Evolutionary conservation across 2,888 invertebrate species (phyloP).

Genomic region (Drosophila peninsularis): DNA sequence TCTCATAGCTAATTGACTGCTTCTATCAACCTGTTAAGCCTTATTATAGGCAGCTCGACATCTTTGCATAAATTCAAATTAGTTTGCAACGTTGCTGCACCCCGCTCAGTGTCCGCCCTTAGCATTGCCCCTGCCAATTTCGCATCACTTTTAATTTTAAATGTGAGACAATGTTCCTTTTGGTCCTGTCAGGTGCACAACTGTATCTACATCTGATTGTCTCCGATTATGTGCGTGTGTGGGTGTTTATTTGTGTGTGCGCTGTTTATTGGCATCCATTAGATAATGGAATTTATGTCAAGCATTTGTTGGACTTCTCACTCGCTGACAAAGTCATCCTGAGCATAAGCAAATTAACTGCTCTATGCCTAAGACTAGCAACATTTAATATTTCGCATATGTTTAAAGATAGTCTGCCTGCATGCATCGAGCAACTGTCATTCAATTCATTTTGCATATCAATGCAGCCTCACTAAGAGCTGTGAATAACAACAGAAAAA

Average conservation of each 20-base stretch:
- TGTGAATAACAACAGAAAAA: constrained; percentile 8
- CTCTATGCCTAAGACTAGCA: constrained; percentile 6
- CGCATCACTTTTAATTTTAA: constrained; percentile 76
- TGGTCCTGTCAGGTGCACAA: constrained; percentile 65
- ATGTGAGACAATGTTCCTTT: constrained; percentile 62
- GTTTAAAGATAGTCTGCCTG: constrained; percentile 2
- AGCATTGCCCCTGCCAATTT: constrained; percentile 2
- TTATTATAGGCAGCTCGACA: constrained; percentile 34
- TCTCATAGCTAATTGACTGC: constrained; percentile 15
- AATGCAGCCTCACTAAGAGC: constrained; percentile 31
- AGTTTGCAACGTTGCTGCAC: constrained; percentile 46
- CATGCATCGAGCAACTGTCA: constrained; percentile 44
- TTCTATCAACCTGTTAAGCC: background rate
- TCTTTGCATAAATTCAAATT: constrained; percentile 75
- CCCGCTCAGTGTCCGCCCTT: background rate
- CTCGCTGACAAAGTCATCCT: constrained; percentile 16
- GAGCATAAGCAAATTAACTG: constrained; percentile 14
- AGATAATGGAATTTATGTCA: constrained; percentile 76
- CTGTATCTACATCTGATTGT: constrained; percentile 56
- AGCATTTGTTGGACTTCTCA: constrained; percentile 49
- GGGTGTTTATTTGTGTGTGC: constrained; percentile 20
- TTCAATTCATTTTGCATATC: constrained; percentile 51
- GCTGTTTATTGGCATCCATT: constrained; percentile 75
- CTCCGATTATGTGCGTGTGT: constrained; percentile 4
- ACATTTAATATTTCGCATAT: constrained; percentile 19